Conservation (phyloP, 2,888 invertebrate genomes). For the Nomada hirtipes region DNA sequence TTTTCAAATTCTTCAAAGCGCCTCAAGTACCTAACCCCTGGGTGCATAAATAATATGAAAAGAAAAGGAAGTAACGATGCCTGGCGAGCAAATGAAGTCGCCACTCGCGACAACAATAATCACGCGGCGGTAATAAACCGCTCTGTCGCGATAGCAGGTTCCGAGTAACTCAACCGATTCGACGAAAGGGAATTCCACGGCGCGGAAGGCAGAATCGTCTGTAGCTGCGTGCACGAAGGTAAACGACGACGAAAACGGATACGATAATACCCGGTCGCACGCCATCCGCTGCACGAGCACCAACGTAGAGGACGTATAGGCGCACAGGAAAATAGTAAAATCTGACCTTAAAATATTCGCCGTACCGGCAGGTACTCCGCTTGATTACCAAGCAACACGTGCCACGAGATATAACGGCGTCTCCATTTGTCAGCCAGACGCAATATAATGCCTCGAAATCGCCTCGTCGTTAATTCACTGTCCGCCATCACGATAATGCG, state of each 20-base stretch:
- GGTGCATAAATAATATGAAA: not conserved
- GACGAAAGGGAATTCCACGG: slow-evolving; percentile 51
- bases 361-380: slow-evolving; percentile 76
- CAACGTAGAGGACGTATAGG: slow-evolving; percentile 43
- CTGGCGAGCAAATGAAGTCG: slow-evolving; percentile 14
- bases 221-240: slow-evolving; percentile 45
- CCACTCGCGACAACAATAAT: not conserved
- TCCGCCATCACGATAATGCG: slow-evolving; percentile 64
- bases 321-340: slow-evolving; percentile 78
- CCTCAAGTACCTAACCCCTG: no score
- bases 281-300: slow-evolving; percentile 59
- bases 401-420: slow-evolving; percentile 66
- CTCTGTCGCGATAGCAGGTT: slow-evolving; percentile 25
- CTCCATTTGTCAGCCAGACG: slow-evolving; percentile 70
- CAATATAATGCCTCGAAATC: slow-evolving; percentile 71
- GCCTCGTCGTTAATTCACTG: slow-evolving; percentile 69
- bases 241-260: slow-evolving; percentile 71
- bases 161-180: slow-evolving; percentile 45
- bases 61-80: not conserved
- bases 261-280: slow-evolving; percentile 74
- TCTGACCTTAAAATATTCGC: slow-evolving; percentile 80
- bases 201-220: slow-evolving; percentile 48
- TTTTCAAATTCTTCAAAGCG: not conserved
- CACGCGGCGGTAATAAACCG: slow-evolving; percentile 23
- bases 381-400: slow-evolving; percentile 77